Conservation (phyloP, 2,888 invertebrate species). For the Dryomyza anilis region DNA sequence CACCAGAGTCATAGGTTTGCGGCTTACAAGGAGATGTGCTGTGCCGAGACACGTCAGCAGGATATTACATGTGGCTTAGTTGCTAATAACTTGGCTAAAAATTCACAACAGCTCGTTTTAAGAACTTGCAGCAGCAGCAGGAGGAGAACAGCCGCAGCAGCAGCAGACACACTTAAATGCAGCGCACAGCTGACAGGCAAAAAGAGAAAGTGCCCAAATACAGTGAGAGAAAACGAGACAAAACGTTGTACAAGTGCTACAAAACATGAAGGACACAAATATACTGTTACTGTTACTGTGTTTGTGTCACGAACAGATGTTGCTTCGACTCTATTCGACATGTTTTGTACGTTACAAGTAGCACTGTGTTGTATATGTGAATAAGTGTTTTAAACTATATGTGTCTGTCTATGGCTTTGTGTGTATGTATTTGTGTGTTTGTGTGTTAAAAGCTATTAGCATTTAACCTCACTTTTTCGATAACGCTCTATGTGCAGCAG, state of each 20-base stretch:
- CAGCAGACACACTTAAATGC: not conserved
- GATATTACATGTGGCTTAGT: constrained; percentile 17
- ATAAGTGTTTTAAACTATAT: not conserved
- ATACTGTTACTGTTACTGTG: too few relatives aligned
- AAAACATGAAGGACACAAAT: too few relatives aligned
- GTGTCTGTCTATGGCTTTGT: not conserved
- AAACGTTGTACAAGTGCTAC: not conserved
- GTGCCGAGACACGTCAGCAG: not conserved
- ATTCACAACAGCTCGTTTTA: not conserved
- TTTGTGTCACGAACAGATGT: too few relatives aligned
- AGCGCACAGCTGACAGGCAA: not conserved
- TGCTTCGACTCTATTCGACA: too few relatives aligned
- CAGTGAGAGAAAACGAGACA: not conserved
- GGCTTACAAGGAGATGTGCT: not conserved
- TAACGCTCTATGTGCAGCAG: constrained; percentile 7
- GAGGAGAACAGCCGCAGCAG: not conserved
- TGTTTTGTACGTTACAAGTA: too few relatives aligned
- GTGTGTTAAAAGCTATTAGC: not conserved
- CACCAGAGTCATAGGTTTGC: not conserved
- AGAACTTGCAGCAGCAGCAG: not conserved
- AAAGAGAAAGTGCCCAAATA: not conserved
- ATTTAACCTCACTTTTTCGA: constrained; percentile 3
- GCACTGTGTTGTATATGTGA: not conserved
- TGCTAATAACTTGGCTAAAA: constrained; percentile 10
- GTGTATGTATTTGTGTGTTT: not conserved